Percentiles rank a stretch among this genome's conserved stretches.
Evolutionary conservation across 2,888 invertebrate genomes (phyloP).

Genomic region (Thysanoteuthis rhombus): DNA sequence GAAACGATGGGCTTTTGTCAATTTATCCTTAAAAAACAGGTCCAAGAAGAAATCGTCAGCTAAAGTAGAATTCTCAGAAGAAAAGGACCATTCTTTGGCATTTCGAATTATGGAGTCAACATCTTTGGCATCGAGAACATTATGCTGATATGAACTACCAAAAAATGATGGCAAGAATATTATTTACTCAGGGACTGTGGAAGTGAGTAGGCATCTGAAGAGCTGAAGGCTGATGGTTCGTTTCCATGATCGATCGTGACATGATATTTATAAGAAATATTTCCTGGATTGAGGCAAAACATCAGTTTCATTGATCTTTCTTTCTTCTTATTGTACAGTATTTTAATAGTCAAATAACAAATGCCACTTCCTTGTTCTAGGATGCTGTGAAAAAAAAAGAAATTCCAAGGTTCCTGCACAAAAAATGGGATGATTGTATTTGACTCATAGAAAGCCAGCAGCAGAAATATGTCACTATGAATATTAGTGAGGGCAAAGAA

Average conservation of each 20-base stretch:
- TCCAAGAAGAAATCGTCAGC: neutral
- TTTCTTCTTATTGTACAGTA: neutral
- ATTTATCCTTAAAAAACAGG: neutral
- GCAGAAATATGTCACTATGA: neutral
- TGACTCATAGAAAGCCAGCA: neutral
- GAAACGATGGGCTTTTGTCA: neutral
- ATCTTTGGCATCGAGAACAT: neutral
- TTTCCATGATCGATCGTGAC: neutral
- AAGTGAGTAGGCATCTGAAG: neutral
- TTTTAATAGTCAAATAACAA: neutral
- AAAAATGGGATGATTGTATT: neutral
- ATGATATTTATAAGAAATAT: neutral
- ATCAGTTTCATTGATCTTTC: neutral
- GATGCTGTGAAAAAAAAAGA: neutral
- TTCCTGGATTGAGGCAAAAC: neutral
- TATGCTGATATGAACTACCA: neutral
- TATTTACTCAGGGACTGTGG: neutral
- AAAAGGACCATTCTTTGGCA: neutral
- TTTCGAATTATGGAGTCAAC: neutral
- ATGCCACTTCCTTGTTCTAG: neutral
- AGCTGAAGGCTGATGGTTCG: neutral
- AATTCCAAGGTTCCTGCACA: neutral
- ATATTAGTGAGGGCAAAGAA: neutral
- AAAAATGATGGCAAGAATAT: neutral
- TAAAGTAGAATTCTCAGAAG: neutral